These are phyloP conservation scores for Pipistrellus pipistrellus DNA, from an alignment of 2,797 vertebrate species.

Conservation along the genomic window DNA sequence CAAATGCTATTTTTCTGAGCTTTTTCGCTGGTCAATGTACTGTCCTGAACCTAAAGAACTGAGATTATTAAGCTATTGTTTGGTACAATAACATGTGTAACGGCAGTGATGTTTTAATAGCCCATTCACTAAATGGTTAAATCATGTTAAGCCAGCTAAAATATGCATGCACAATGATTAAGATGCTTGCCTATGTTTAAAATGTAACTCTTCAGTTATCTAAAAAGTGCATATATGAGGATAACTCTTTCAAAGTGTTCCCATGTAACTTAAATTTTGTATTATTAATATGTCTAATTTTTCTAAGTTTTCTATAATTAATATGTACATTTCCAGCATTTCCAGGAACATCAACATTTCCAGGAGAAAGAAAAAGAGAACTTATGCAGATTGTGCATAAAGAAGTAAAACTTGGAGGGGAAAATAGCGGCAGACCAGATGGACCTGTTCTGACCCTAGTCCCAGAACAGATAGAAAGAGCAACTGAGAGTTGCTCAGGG, in stretches of 20 bases:
- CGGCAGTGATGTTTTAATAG: not conserved
- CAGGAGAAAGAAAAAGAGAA: not conserved
- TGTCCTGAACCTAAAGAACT: not conserved
- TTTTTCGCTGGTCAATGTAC: constrained; percentile 8
- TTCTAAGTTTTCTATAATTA: not conserved
- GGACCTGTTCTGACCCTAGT: no score
- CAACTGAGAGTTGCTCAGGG: no score
- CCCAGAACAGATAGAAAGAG: no score
- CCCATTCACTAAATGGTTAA: not conserved
- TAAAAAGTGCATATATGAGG: not conserved
- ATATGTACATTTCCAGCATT: not conserved
- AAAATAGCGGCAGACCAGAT: no score
- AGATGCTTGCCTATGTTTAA: not conserved
- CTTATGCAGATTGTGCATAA: not conserved
- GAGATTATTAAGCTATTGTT: not conserved
- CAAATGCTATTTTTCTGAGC: not conserved
- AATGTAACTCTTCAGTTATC: not conserved
- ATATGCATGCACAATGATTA: not conserved
- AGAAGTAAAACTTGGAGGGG: not conserved
- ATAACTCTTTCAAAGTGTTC: not conserved
- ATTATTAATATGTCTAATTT: constrained; percentile 11
- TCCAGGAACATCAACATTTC: constrained; percentile 2
- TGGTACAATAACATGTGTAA: not conserved
- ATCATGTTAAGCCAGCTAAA: constrained; percentile 24
- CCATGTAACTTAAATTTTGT: not conserved